phyloP scores from a whole-genome alignment of 2,113 vertebrate species.

The Mustelus asterias region DNA sequence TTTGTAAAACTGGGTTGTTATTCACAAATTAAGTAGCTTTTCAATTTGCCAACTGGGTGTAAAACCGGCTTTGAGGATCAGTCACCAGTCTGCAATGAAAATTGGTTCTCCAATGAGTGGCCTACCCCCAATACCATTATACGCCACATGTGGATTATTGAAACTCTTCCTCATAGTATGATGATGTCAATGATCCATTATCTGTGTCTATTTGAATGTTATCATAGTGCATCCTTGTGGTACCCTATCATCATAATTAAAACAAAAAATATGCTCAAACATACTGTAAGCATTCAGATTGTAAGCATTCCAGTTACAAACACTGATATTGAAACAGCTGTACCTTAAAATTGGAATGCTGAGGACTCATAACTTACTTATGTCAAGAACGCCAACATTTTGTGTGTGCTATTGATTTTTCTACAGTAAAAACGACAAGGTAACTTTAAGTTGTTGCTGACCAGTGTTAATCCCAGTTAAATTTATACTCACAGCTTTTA shows the following conservation, averaged over 20 bases:
- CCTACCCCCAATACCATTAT: not conserved
- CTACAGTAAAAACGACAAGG: not conserved
- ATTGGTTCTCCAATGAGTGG: not conserved
- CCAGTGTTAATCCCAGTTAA: not conserved
- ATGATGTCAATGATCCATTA: not conserved
- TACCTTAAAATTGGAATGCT: not conserved
- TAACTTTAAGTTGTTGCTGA: not conserved
- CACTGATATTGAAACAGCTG: not conserved
- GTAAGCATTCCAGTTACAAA: not conserved
- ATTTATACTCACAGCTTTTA: slow-evolving; percentile 83
- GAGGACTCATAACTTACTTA: not conserved
- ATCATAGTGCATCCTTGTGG: not conserved
- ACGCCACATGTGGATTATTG: not conserved
- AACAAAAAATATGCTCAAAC: not conserved
- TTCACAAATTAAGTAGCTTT: not conserved
- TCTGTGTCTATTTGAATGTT: not conserved
- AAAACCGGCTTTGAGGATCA: not conserved
- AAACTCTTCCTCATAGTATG: not conserved
- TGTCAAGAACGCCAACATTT: not conserved
- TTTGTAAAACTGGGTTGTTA: not conserved
- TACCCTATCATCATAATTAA: not conserved
- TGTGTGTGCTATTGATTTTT: not conserved
- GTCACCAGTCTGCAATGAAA: not conserved
- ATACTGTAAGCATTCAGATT: not conserved
- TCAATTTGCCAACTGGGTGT: not conserved